Base-by-base conservation (phyloP, 2,113 vertebrate species). In the Theristicus caerulescens region DNA sequence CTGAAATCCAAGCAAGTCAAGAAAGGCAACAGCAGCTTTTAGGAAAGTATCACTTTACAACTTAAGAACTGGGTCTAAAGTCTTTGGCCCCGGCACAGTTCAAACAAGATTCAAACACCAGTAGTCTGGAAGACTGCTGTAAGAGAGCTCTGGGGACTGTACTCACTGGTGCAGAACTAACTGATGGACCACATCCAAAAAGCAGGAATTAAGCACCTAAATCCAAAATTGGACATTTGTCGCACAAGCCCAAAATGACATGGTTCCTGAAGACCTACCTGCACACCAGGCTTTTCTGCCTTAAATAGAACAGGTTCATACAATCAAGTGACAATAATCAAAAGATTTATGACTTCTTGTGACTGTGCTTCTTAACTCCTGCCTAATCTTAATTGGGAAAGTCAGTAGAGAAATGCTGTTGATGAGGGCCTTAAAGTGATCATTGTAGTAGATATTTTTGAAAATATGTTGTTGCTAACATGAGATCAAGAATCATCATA, bases 211-310 rank as follows among this genome's bases (percentile, higher is more conserved):
- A 47, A 73, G 7, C 10, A 73, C 6, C 29, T 69, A 59, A 59
- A 64, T 88, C 21, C 32, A 76, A 29, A 74, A 38, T 11, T 51
- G 3, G 22, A 55, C 14, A 79, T 87, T 8, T 42, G 16, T 10
- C 22, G 32, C 1, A 2, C 7, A 46, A 74, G 13, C 44, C 55
- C 29, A 87, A 67, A 84, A 70, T 66, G 0, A 34, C 1, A 3
- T 11, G 2, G 25, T 7, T 65, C 36, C n/a, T 86, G 47, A 81
- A 78, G 69, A 74, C 9, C 25, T 58, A 47, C 12, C 9, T 67
- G 21, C 18, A 74, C 19, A 66, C 10, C 7, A 78, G 27, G 26
- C 1, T 58, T 74, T 69, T 82, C 47, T 57, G 6, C 15, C 79
- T 91, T 64, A 38, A 73, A 46, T 18, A 88, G 3, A 44, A 15